Evolutionary conservation across 1,140 invertebrate genomes (phyloP).

Genomic region (Tetramorium alpestre): DNA sequence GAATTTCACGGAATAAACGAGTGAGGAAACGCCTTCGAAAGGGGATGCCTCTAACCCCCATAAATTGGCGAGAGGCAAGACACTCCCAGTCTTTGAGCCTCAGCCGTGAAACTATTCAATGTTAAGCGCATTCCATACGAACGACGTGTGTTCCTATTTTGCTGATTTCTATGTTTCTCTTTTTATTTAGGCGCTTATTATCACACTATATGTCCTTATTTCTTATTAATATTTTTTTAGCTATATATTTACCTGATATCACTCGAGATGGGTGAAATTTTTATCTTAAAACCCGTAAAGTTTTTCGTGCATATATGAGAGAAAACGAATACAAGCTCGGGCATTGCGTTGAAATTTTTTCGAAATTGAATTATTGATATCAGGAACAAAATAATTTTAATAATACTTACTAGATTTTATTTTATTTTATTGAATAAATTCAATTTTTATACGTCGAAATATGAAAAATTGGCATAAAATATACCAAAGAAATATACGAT

Average conservation of each 20-base stretch:
- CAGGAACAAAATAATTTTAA: neutral
- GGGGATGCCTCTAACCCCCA: conserved; percentile 74
- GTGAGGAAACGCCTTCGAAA: conserved; percentile 73
- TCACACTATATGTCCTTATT: neutral
- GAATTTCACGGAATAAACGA: conserved; percentile 23
- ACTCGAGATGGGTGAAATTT: neutral
- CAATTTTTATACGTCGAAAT: neutral
- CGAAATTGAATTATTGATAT: neutral
- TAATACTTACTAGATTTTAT: neutral
- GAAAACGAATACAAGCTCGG: neutral
- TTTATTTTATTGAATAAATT: neutral
- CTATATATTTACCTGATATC: neutral
- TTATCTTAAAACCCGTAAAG: neutral
- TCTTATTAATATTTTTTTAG: neutral
- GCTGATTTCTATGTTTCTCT: neutral
- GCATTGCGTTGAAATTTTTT: neutral
- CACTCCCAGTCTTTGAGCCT: conserved; percentile 77
- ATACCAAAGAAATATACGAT: neutral
- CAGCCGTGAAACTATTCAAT: conserved; percentile 77
- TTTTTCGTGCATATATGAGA: neutral
- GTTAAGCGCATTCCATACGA: conserved; percentile 74
- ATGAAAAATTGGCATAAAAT: neutral
- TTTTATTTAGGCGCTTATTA: neutral
- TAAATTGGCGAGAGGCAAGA: conserved; percentile 77
- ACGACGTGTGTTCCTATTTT: neutral